Base-by-base conservation (phyloP, 2,888 invertebrate genomes). In the Quadroppia sp. region DNA sequence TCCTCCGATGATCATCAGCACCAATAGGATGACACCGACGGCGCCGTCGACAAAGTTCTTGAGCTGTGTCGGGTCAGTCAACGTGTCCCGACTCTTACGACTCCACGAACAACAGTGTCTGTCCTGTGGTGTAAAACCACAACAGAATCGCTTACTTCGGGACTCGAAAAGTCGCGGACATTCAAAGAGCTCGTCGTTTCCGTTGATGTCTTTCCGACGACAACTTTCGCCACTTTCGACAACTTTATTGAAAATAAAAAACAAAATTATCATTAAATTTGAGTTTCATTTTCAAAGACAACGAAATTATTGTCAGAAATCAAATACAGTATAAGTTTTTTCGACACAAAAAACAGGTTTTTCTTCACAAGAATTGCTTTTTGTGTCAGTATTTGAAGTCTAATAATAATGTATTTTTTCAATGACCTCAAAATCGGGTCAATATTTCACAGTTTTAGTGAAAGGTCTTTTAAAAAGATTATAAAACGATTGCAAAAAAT, bases 81-180 rank as follows among this genome's bases (percentile, higher is more conserved):
- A 6, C 2, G 36, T 17, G 17, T 64, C 67, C 30, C 36, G n/a
- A 23, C 13, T 20, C n/a, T 67, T 67, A 7, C 42, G 9, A 67
- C 67, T 67, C 67, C 40, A 42, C 23, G 32, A 32, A n/a, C 67
- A 67, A 23, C 67, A 67, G 13, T 67, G n/a, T 15, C 36, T 67
- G 67, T 67, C 67, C 20, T 67, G 67, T 23, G 42, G 67, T 13
- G 42, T 42, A 40, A 42, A 42, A 3, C 67, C 67, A 42, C 67
- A 67, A 20, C 67, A 67, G 15, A 42, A 67, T n/a, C 40, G 20
- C 67, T 67, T 67, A 9, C 42, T 67, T 0, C 40, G 2, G 23
- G 67, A 42, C 67, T 67, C 67, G 42, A 67, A 67, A 40, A 67
- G 36, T 67, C 67, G 67, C 25, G 67, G 67, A 42, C 67, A 67